Base-by-base conservation (phyloP, 2,797 vertebrate species). In the Enteromius anoplus region DNA sequence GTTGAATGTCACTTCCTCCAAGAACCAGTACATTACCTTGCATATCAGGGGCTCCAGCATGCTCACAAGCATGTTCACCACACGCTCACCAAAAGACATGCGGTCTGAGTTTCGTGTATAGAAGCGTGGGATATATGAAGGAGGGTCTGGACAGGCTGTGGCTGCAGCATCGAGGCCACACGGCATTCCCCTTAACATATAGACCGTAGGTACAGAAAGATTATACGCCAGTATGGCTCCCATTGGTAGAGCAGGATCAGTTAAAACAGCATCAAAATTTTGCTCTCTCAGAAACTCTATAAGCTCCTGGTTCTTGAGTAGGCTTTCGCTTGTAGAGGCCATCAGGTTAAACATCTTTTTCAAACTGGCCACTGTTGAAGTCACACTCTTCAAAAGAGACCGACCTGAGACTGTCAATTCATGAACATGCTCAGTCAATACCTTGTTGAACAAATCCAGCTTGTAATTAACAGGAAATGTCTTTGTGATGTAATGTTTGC, bases 11-110 rank as follows among this genome's bases (percentile, higher is more conserved):
- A 92, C 17, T 4, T 0, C 6, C 2, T 92, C 73, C 0, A 75
- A 88, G 0, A 79, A 53, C 71, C 49, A 26, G 11, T 89, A 85
- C 26, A 93, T 62, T 2, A 79, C 1, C 1, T 66, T n/a, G 37
- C 92, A 94, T 2, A 92, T 3, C 1, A 88, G 78, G 4, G 2
- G 58, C 45, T 93, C 32, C 0, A 1, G 0, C 4, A 91, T 7
- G 0, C 87, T 89, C 26, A 91, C 93, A 23, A 97, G 6, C 5
- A 95, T 15, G 45, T 96, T 97, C 85, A 94, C 83, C 21, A 94
- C 78, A 6, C 94, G 91, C 84, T 96, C 89, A 2, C 88, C 80
- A 77, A 96, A 97, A 4, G 37, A 94, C 96, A 96, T 97, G 45
- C 0, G 92, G 58, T 97, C 94, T 1, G 93, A 89, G 84, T 73